Conservation (phyloP, 2,113 vertebrate species). For the Erpornis zantholeuca region DNA sequence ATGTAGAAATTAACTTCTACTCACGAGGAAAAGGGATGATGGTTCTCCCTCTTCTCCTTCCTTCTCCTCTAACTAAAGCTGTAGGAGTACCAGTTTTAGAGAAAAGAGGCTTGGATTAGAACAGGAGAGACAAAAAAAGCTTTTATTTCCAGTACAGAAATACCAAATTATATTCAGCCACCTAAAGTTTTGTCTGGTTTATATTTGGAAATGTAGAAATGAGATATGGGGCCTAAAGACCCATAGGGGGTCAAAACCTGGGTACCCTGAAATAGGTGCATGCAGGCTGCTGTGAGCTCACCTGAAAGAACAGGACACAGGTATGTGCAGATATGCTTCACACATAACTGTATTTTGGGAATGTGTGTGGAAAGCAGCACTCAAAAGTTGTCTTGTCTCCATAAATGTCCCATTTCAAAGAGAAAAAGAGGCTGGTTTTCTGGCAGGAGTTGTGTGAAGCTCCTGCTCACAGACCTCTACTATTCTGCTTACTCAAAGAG, state of each 20-base stretch:
- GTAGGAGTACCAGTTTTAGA: background rate
- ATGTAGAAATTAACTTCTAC: background rate
- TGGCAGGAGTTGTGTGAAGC: background rate
- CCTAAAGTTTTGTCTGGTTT: background rate
- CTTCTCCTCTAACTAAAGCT: background rate
- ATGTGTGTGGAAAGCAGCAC: background rate
- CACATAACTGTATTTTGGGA: background rate
- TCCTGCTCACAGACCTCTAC: background rate
- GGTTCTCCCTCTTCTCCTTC: background rate
- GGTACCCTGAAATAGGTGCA: background rate
- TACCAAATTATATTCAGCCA: background rate
- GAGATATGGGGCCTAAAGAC: background rate
- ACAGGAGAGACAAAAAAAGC: background rate
- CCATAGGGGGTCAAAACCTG: background rate
- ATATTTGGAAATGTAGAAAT: background rate
- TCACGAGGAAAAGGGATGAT: background rate
- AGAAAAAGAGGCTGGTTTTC: background rate
- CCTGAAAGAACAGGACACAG: background rate
- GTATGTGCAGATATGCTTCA: background rate
- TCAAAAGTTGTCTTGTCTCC: background rate
- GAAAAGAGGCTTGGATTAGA: background rate
- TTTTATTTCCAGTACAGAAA: background rate
- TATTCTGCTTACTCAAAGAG: background rate
- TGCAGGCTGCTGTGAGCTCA: background rate
- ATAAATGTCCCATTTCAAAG: background rate